Percentiles rank a stretch among this genome's conserved stretches.
phyloP scores from a whole-genome alignment of 1,140 invertebrate genomes.

The Dolichoris vasculosae region DNA sequence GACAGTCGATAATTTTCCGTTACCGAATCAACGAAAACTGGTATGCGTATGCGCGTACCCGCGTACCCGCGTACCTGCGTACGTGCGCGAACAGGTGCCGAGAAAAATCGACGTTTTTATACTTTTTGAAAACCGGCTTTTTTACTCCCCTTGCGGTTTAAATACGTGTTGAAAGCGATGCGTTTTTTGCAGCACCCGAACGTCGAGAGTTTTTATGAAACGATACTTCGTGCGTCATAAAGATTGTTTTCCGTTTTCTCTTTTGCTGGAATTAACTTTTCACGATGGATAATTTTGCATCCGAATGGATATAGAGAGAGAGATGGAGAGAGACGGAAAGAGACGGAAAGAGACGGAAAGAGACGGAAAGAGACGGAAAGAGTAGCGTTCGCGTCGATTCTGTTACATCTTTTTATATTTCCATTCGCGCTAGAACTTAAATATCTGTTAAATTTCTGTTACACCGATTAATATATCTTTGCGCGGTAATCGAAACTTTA shows the following conservation, averaged over 20 bases:
- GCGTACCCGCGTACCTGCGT: neutral
- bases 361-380: neutral
- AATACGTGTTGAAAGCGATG: neutral
- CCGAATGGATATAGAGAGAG: neutral
- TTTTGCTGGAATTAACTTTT: neutral
- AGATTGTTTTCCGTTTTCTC: neutral
- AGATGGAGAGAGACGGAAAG: too few relatives aligned
- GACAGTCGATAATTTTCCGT: neutral
- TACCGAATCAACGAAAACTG: neutral
- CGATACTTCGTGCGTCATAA: neutral
- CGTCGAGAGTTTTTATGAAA: neutral
- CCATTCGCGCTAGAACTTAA: neutral
- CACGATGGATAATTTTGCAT: neutral
- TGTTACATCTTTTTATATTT: neutral
- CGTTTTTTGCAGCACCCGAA: neutral
- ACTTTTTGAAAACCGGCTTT: neutral
- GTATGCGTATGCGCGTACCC: neutral
- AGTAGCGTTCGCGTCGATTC: neutral
- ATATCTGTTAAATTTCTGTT: neutral
- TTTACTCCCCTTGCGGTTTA: neutral
- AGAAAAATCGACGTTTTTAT: neutral
- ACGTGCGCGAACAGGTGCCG: neutral
- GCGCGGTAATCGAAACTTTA: too few relatives aligned
- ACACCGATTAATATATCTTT: neutral
- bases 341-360: too few relatives aligned